These are phyloP conservation scores for Euura lappo DNA, from an alignment of 1,140 invertebrate genomes.

Conservation along the genomic window DNA sequence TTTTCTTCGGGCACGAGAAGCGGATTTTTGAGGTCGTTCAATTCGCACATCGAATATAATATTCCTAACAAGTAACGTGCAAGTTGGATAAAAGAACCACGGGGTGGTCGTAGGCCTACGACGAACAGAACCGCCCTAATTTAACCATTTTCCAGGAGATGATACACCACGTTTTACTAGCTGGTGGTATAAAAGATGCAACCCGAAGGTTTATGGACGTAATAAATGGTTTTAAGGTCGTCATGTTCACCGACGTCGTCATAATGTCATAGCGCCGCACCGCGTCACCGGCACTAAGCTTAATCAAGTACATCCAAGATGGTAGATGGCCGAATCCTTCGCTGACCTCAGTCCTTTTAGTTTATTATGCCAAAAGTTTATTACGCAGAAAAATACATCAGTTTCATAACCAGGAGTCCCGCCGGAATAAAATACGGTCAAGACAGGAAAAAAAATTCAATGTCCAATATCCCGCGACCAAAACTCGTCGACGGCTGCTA, in stretches of 20 bases:
- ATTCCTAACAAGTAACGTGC: not conserved
- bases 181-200: not conserved
- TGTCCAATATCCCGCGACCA: no score
- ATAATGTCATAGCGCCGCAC: constrained; percentile 39
- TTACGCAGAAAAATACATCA: constrained; percentile 38
- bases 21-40: no score
- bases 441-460: no score
- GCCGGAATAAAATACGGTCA: no score
- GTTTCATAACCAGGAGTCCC: no score
- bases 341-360: not conserved
- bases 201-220: constrained; percentile 19
- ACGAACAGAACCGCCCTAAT: not conserved
- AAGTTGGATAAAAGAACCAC: not conserved
- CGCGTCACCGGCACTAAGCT: constrained; percentile 25
- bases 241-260: constrained; percentile 35
- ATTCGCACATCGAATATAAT: not conserved
- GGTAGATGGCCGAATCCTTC: not conserved
- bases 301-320: constrained; percentile 38
- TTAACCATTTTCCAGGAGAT: not conserved
- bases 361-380: not conserved
- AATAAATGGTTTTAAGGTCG: constrained; percentile 36
- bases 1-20: no score
- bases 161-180: not conserved
- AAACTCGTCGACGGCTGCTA: no score
- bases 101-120: not conserved